Base-by-base conservation (phyloP, 2,888 invertebrate species). In the Epirrhoe alternata region DNA sequence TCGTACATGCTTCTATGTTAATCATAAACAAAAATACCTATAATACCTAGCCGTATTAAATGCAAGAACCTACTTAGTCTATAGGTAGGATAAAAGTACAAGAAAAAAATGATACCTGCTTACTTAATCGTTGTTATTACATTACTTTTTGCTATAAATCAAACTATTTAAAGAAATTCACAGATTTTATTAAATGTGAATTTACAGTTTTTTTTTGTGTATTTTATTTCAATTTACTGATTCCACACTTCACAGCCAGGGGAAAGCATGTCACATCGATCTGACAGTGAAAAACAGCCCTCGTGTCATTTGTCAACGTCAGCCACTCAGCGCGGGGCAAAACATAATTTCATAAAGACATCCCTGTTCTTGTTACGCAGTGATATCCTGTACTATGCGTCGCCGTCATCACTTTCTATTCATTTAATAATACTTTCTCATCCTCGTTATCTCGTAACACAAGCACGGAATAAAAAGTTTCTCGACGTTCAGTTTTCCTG, bases 271-370 rank as follows among this genome's bases (percentile, higher is more conserved):
- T 89, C 91, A 89, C 89, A 88, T 90, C 89, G 88, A 90, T 88
- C 87, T 87, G 89, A 90, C 90, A 90, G 88, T 89, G 89, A 89
- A 89, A 90, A 90, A 89, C 90, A 91, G 80, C 87, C 86, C 83
- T 79, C 84, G 81, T 80, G 85, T 91, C 90, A 89, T 92, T 90
- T 91, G 88, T 92, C 91, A 91, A 90, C 82, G 92, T 91, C 92
- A 89, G 83, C 84, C 81, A 86, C 90, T 89, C 90, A 85, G 79
- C 88, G 86, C 83, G 80, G 77, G 79, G 86, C 86, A 87, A 88
- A 89, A 89, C 89, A 90, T 90, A 88, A 92, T 91, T 90, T 89
- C 86, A 91, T 90, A 90, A 90, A 91, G 90, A 91, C 88, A 88
- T 90, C 86, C 84, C 85, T 88, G 87, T 89, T 89, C 89, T 88